phyloP scores from a whole-genome alignment of 2,888 invertebrate genomes.

The Amiota communis region DNA sequence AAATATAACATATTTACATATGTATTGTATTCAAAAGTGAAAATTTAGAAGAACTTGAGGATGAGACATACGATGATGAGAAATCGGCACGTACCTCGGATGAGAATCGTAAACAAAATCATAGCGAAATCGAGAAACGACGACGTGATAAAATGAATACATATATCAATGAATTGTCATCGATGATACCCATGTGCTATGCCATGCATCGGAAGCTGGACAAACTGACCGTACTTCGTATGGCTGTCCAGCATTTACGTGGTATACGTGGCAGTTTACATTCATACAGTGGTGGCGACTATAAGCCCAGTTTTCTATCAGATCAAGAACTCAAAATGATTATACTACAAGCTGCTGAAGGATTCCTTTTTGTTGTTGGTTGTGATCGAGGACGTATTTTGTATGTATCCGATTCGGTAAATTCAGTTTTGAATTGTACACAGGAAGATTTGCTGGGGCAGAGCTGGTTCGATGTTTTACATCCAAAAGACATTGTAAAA shows the following conservation, averaged over 20 bases:
- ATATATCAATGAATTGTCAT: conserved; percentile 90
- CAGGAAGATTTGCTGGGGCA: conserved; percentile 92
- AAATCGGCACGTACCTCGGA: conserved; percentile 80
- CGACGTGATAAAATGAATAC: conserved; percentile 97
- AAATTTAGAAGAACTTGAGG: conserved; percentile 75
- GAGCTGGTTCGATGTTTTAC: conserved; percentile 94
- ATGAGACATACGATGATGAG: conserved; percentile 81
- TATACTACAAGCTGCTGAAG: conserved; percentile 89
- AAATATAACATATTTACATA: too few relatives aligned
- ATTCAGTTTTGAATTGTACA: conserved; percentile 85
- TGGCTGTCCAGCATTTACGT: conserved; percentile 95
- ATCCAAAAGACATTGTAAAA: conserved; percentile 94
- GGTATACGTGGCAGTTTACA: conserved; percentile 82
- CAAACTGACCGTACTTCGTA: conserved; percentile 90
- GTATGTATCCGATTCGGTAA: conserved; percentile 92
- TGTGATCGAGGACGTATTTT: conserved; percentile 93
- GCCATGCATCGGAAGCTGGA: conserved; percentile 94
- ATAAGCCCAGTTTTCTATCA: conserved; percentile 86
- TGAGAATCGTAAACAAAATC: conserved; percentile 87
- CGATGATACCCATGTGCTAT: conserved; percentile 94
- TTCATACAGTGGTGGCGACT: conserved; percentile 83
- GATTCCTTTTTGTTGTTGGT: conserved; percentile 92
- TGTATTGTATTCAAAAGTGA: too few relatives aligned
- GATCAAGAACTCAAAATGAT: conserved; percentile 91
- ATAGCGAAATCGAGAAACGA: conserved; percentile 96